phyloP scores from a whole-genome alignment of 2,888 invertebrate species.

The Pachymerium ferrugineum region DNA sequence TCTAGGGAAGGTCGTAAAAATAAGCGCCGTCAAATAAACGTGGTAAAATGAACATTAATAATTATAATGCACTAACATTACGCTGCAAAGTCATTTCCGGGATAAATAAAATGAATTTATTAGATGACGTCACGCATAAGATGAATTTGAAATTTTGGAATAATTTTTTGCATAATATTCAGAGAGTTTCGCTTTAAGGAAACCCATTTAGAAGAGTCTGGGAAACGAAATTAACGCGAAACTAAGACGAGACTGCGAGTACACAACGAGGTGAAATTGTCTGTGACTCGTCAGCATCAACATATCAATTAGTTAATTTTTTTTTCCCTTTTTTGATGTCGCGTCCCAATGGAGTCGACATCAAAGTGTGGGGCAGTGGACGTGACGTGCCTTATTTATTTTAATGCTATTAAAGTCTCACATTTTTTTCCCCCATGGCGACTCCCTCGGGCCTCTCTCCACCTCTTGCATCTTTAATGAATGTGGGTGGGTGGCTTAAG shows the following conservation, averaged over 20 bases:
- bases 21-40: too few species aligned
- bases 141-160: too few species aligned
- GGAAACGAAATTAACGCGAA: background rate
- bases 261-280: too few species aligned
- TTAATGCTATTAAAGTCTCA: constrained; percentile 2
- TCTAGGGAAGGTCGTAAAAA: too few species aligned
- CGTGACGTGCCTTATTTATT: constrained; percentile 13
- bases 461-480: constrained; percentile 13
- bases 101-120: too few species aligned
- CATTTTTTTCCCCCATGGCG: background rate
- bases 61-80: too few species aligned
- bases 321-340: background rate
- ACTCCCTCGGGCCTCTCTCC: background rate
- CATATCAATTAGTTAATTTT: constrained; percentile 13
- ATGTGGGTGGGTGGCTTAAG: background rate
- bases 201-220: too few species aligned
- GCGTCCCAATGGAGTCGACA: background rate
- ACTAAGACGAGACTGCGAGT: background rate
- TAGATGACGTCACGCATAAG: too few species aligned
- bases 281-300: background rate
- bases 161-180: too few species aligned
- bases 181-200: too few species aligned
- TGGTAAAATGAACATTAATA: too few species aligned
- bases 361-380: background rate
- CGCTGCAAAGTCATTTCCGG: too few species aligned